Base-by-base conservation (phyloP, 2,888 invertebrate species). In the Creontiades dilutus region DNA sequence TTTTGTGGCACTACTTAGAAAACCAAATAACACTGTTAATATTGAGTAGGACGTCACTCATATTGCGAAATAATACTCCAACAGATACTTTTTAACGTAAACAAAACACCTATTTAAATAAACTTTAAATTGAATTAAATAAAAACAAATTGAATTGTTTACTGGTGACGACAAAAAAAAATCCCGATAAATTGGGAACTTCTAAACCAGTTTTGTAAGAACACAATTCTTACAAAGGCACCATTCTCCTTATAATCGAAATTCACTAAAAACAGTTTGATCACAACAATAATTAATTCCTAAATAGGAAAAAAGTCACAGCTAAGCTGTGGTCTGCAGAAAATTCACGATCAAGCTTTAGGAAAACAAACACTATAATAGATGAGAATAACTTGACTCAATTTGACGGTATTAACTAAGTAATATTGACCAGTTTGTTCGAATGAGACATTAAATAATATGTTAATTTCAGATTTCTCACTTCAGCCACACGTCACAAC, bases 41-140 rank as follows among this genome's bases (percentile, higher is more conserved):
- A 19, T 46, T 78, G 78, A 37, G 47, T 78, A 78, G 78, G 78
- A 78, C 78, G 78, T 78, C 16, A 78, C 47, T 78, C 47, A 68
- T 57, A 23, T 78, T 46, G 14, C 47, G 19, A 78, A 78, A 78
- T 37, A 46, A 28, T 37, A 78, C 78, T 46, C 37, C 78, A 78
- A 78, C 37, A 78, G 11, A 37, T 37, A 47, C n/a, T 78, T 78
- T 47, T 47, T 0, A 78, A 78, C 78, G 47, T 19, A 78, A 37
- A 57, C 46, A 28, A 68, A 23, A 37, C 37, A 37, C 37, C 3
- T 37, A 88, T 88, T 78, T 52, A 88, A 88, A 57, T 55, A 88
- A 80, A 88, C 88, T 80, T 80, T 80, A 57, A 86, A 68, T 23
- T 28, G 23, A 87, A 87, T 52, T 55, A 80, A 87, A 87, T 37